phyloP scores from a whole-genome alignment of 2,888 invertebrate species.

The Brenthis hecate region DNA sequence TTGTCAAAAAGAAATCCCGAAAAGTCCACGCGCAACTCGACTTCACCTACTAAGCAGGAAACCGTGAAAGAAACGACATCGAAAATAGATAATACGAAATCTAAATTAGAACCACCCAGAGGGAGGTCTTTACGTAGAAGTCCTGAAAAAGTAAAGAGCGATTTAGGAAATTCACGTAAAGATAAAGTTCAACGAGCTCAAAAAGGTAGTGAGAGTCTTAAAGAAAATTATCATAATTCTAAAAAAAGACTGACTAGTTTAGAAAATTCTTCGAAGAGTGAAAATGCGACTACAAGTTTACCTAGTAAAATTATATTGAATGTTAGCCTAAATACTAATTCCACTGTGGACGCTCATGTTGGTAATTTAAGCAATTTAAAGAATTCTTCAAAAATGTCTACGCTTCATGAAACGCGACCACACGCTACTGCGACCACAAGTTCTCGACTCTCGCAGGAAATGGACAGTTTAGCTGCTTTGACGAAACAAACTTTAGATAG shows the following conservation, averaged over 20 bases:
- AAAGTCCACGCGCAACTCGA: slow-evolving; percentile 58
- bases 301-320: slow-evolving; percentile 65
- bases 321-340: slow-evolving; percentile 54
- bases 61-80: slow-evolving; percentile 53
- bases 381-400: slow-evolving; percentile 67
- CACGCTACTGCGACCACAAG: slow-evolving; percentile 49
- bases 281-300: slow-evolving; percentile 64
- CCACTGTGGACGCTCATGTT: slow-evolving; percentile 56
- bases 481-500: slow-evolving; percentile 86
- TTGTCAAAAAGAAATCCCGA: slow-evolving; percentile 68
- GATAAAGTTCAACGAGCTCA: slow-evolving; percentile 77
- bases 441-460: slow-evolving; percentile 80
- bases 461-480: slow-evolving; percentile 85
- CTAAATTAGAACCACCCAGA: slow-evolving; percentile 60
- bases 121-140: slow-evolving; percentile 59
- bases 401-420: slow-evolving; percentile 73
- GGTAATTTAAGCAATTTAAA: slow-evolving; percentile 56
- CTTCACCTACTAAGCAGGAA: slow-evolving; percentile 69
- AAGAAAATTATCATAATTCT: slow-evolving; percentile 79
- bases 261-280: slow-evolving; percentile 74
- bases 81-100: slow-evolving; percentile 57
- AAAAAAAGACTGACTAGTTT: slow-evolving; percentile 83
- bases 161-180: slow-evolving; percentile 68
- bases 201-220: slow-evolving; percentile 76
- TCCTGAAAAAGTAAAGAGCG: slow-evolving; percentile 73